phyloP scores from a whole-genome alignment of 2,888 invertebrate species.

The Tolmerus cingulatus region DNA sequence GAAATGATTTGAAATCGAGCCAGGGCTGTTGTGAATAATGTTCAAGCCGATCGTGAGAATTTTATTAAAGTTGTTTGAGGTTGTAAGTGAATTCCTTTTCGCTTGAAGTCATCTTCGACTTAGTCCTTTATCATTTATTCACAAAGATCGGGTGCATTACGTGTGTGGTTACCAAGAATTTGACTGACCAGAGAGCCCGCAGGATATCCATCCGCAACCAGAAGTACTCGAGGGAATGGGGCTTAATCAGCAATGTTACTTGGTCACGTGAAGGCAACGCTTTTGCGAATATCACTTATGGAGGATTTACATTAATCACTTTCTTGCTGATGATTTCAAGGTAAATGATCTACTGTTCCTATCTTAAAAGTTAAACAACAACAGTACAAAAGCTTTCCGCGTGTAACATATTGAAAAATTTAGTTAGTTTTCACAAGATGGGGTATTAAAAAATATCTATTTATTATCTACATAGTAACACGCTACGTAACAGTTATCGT shows the following conservation, averaged over 20 bases:
- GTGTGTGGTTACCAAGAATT: conserved; percentile 50
- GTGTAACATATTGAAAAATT: no score
- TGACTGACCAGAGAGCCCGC: conserved; percentile 51
- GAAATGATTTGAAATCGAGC: neutral
- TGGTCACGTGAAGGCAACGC: conserved; percentile 52
- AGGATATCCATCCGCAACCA: conserved; percentile 50
- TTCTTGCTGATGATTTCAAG: conserved; percentile 50
- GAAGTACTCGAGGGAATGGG: conserved; percentile 51
- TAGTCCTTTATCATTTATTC: neutral
- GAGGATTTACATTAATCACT: conserved; percentile 51
- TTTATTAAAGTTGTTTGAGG: conserved; percentile 49
- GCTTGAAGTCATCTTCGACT: neutral
- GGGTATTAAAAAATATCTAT: no score
- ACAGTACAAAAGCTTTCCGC: no score
- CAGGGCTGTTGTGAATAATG: conserved; percentile 31
- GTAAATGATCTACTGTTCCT: conserved; percentile 39
- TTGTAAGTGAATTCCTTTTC: conserved; percentile 47
- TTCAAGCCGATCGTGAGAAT: conserved; percentile 48
- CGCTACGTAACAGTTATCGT: no score
- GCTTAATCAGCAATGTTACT: conserved; percentile 50
- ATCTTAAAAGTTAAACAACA: neutral
- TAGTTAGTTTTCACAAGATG: no score
- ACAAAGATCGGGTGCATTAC: conserved; percentile 51
- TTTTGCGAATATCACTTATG: conserved; percentile 52
- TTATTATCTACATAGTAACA: no score